Evolutionary conservation across 2,113 vertebrate species (phyloP).

Genomic region (Physeter macrocephalus): DNA sequence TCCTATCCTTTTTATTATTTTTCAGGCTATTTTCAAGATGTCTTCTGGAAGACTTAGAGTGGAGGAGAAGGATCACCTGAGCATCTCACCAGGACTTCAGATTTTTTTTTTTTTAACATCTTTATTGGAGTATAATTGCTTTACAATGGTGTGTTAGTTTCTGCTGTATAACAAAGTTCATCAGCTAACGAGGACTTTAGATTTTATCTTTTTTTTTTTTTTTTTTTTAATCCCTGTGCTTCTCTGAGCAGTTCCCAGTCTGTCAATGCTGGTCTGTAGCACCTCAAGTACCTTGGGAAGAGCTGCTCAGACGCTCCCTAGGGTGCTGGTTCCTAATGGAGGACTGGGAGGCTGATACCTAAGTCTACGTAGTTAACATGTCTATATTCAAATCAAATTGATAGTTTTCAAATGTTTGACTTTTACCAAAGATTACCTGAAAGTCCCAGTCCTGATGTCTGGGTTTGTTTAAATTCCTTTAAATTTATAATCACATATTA

Average conservation of each 20-base stretch:
- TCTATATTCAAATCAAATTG: background rate
- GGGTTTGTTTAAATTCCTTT: constrained; percentile 2
- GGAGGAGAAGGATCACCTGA: background rate
- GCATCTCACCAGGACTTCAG: background rate
- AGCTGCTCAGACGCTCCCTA: background rate
- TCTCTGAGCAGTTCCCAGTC: background rate
- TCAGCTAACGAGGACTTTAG: background rate
- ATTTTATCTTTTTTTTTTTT: background rate
- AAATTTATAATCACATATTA: background rate
- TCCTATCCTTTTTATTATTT: background rate
- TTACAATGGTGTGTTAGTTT: no score
- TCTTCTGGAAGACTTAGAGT: background rate
- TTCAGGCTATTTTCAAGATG: constrained; percentile 27
- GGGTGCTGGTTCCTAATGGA: background rate
- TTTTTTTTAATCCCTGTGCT: background rate
- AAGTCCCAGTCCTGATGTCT: background rate
- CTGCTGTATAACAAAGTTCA: no score
- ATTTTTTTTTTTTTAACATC: background rate
- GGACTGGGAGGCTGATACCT: background rate
- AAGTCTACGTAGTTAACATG: background rate
- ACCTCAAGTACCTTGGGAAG: background rate
- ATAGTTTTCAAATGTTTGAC: background rate
- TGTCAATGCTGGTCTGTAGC: background rate
- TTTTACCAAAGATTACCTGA: constrained; percentile 21
- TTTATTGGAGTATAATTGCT: no score